Base-by-base conservation (phyloP, 2,113 vertebrate species). In the Ceyx melanurus region DNA sequence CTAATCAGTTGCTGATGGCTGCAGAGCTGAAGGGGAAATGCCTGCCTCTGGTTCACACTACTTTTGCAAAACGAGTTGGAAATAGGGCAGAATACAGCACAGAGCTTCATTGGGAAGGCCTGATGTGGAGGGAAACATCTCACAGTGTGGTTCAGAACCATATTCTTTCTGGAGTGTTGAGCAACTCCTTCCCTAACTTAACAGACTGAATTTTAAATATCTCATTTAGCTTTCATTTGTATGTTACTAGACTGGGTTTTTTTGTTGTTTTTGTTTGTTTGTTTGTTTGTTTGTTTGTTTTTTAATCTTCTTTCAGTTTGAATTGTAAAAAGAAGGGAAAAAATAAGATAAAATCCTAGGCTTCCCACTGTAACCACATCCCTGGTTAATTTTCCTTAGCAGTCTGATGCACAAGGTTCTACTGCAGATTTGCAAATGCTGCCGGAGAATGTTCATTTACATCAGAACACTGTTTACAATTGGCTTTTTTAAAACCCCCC, bases 341-440 rank as follows among this genome's bases (percentile, higher is more conserved):
- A n/a, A 23, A 50, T 23, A n/a, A 42, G 5, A 26, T 2, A 23
- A 35, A 88, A 93, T 20, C 14, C 7, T 12, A 56, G 58, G 29
- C 45, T 91, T 87, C 23, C 33, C 33, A 85, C 9, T 4, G 37
- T 65, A 84, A n/a, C 66, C 70, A 54, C 17, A 31, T 19, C 42
- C 46, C 31, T 4, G 3, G 79, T 93, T 83, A 83, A 48, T 88
- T 82, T 95, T 72, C 61, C 53, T 90, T 88, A 84, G 73, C 80
- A 92, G 77, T 76, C 66, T 76, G 62, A 73, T 80, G 84, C 13
- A 2, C 54, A 79, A 87, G 46, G 54, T 70, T 25, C 56, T 80
- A 37, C 28, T 50, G 54, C 51, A 89, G 79, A 82, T 79, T 89
- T 86, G 67, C 77, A 90, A 88, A 90, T 85, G 73, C 54, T 90